These are phyloP conservation scores for Ectemnius cavifrons DNA, from an alignment of 2,888 invertebrate species.

Conservation along the genomic window DNA sequence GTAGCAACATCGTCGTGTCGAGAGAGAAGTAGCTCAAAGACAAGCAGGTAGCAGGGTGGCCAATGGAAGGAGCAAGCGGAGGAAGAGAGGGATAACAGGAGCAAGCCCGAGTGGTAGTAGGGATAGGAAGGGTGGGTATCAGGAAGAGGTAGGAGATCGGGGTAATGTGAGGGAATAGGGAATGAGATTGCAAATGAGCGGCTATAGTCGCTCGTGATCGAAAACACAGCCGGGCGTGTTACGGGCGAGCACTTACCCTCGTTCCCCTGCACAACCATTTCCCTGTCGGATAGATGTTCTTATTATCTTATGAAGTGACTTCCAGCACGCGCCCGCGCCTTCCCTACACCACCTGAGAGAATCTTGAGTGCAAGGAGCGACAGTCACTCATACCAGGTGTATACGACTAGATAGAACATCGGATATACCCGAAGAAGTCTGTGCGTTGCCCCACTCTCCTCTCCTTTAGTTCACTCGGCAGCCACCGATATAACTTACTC, in stretches of 20 bases:
- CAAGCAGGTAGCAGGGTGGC: slow-evolving; percentile 17
- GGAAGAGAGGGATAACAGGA: slow-evolving; percentile 17
- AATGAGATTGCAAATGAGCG: slow-evolving; percentile 61
- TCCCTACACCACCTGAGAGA: not conserved
- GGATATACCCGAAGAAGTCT: no score
- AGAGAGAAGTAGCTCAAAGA: slow-evolving; percentile 21
- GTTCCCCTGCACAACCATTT: slow-evolving; percentile 10
- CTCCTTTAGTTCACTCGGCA: slow-evolving; percentile 4
- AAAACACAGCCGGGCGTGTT: slow-evolving; percentile 46
- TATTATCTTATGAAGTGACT: slow-evolving; percentile 39
- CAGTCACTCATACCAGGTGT: not conserved
- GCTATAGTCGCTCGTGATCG: slow-evolving; percentile 51
- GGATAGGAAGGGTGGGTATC: not conserved
- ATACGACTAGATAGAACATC: no score
- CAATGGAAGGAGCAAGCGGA: slow-evolving; percentile 12
- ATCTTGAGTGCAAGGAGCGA: slow-evolving; percentile 28
- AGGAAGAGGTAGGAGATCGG: slow-evolving; percentile 22
- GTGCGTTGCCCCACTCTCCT: no score
- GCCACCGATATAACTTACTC: slow-evolving; percentile 10
- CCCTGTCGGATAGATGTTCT: slow-evolving; percentile 33
- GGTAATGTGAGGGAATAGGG: slow-evolving; percentile 55
- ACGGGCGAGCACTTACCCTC: slow-evolving; percentile 31
- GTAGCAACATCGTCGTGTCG: not conserved
- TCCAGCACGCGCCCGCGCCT: not conserved
- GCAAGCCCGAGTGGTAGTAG: no score